These are phyloP conservation scores for Hypothenemus hampei DNA, from an alignment of 1,140 invertebrate genomes.

Conservation along the genomic window DNA sequence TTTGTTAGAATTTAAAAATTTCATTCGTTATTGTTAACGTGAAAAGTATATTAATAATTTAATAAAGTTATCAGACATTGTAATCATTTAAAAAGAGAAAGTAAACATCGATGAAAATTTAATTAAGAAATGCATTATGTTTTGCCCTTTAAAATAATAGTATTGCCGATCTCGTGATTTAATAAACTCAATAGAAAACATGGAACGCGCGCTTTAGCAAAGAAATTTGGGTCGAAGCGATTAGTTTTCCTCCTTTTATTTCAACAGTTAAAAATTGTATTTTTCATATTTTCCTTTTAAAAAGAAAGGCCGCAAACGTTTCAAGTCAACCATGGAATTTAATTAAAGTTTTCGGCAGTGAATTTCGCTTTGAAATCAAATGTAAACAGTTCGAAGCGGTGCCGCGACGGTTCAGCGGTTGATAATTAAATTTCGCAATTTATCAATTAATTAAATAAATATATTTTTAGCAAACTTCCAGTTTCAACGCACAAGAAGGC, in stretches of 20 bases:
- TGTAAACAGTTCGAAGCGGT: slow-evolving; percentile 14
- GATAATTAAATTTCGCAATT: slow-evolving; percentile 21
- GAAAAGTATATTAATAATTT: too few species aligned
- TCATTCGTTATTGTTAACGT: too few species aligned
- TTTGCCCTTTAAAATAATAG: neutral
- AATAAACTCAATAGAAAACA: neutral
- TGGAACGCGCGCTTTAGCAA: too few species aligned
- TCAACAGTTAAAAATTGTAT: too few species aligned
- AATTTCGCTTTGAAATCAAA: slow-evolving; percentile 9
- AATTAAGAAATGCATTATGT: neutral
- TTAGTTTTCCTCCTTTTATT: too few species aligned
- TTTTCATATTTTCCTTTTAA: too few species aligned
- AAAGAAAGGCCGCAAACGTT: slow-evolving; percentile 2
- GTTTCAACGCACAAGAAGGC: too few species aligned
- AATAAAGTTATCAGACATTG: too few species aligned
- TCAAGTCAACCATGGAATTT: slow-evolving; percentile 18
- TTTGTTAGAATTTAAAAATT: neutral
- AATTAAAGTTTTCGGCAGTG: slow-evolving; percentile 14
- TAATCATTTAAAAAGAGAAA: too few species aligned
- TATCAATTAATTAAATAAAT: slow-evolving; percentile 21
- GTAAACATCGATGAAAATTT: neutral
- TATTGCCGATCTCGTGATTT: neutral
- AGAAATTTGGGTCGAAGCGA: too few species aligned
- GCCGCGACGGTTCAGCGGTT: neutral
- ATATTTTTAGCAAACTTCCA: slow-evolving; percentile 4